phyloP scores from a whole-genome alignment of 2,888 invertebrate species.

The Amphipoea lucens region DNA sequence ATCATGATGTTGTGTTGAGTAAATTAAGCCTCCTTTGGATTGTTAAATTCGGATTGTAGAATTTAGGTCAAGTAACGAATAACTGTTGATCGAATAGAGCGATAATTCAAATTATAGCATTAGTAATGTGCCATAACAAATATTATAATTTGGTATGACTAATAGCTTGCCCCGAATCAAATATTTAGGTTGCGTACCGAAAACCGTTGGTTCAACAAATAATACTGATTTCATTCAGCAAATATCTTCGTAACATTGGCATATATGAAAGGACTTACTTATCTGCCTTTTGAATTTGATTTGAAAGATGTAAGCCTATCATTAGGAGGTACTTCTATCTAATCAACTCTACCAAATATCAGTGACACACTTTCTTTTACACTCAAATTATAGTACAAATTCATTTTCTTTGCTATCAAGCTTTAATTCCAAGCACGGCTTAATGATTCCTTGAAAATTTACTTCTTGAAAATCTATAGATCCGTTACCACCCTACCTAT shows the following conservation, averaged over 20 bases:
- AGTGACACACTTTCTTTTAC: slow-evolving; percentile 35
- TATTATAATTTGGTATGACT: slow-evolving; percentile 59
- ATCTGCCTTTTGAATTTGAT: slow-evolving; percentile 42
- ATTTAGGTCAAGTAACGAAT: slow-evolving; percentile 49
- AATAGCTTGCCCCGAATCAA: slow-evolving; percentile 56
- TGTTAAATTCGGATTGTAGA: slow-evolving; percentile 40
- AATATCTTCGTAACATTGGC: slow-evolving; percentile 22
- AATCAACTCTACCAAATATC: slow-evolving; percentile 37
- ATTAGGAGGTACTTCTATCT: slow-evolving; percentile 34
- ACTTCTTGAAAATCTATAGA: neutral
- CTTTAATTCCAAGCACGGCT: neutral
- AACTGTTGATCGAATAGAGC: slow-evolving; percentile 43
- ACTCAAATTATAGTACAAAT: slow-evolving; percentile 16
- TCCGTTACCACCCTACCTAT: neutral
- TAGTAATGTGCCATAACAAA: slow-evolving; percentile 55
- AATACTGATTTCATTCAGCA: slow-evolving; percentile 32
- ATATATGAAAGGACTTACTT: slow-evolving; percentile 24
- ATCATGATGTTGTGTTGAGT: slow-evolving; percentile 24
- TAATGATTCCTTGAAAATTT: neutral
- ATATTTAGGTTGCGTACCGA: slow-evolving; percentile 57
- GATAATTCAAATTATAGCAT: slow-evolving; percentile 54
- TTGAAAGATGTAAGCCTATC: slow-evolving; percentile 33
- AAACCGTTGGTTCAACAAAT: slow-evolving; percentile 40
- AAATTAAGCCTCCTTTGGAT: slow-evolving; percentile 31
- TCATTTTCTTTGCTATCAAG: neutral